Conservation (phyloP, 2,113 vertebrate genomes). For the Thermophis baileyi region DNA sequence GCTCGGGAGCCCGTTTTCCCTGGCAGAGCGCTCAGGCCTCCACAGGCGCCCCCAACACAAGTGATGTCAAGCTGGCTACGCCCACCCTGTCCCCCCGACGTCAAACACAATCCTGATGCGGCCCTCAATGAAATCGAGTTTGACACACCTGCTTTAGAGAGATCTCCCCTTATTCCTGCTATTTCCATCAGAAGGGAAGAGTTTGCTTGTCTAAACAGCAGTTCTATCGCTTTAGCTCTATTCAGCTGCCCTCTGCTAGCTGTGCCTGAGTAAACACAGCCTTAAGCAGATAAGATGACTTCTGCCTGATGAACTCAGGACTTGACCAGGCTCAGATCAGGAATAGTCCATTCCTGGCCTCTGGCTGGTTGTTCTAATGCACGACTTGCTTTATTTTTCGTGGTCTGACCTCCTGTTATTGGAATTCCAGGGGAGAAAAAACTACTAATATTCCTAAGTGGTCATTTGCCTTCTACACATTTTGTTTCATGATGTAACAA, state of each 20-base stretch:
- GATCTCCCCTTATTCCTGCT: not conserved
- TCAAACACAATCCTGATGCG: too few species aligned
- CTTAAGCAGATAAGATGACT: not conserved
- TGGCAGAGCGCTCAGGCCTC: too few species aligned
- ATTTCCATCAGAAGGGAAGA: not conserved
- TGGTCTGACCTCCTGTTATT: too few species aligned
- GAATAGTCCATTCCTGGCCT: not conserved
- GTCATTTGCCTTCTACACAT: not conserved
- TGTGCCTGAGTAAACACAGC: not conserved
- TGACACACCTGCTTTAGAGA: not conserved
- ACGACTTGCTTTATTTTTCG: not conserved
- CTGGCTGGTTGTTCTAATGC: not conserved
- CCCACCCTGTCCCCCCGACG: too few species aligned
- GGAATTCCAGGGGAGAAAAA: not conserved
- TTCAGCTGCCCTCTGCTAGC: not conserved
- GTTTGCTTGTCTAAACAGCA: not conserved
- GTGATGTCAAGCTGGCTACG: too few species aligned
- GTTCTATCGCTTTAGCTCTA: not conserved
- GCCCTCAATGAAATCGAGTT: too few species aligned
- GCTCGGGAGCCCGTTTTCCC: too few species aligned
- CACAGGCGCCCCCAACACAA: too few species aligned
- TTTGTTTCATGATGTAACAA: not conserved
- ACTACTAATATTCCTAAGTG: not conserved
- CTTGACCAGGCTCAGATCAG: too few species aligned
- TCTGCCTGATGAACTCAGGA: not conserved